Evolutionary conservation across 2,113 vertebrate species (phyloP), one percentile per base, ranked within the genome.

Genomic region (Chloroceryle aenea): DNA sequence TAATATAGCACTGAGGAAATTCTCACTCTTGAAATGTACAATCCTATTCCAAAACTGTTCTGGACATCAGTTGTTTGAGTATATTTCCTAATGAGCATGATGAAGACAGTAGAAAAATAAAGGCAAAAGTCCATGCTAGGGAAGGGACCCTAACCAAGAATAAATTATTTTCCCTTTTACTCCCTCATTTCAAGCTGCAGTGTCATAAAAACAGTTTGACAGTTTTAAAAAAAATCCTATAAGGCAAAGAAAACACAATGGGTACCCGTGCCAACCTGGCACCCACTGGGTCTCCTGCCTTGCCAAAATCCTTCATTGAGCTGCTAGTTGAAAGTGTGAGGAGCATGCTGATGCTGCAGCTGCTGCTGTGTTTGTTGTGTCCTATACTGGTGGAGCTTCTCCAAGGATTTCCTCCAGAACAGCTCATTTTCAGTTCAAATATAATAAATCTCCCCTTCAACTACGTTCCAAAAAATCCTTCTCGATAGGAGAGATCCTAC

Each of bases 281-380:
- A 82, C 56, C 67, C 87, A 48, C 79, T 78, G 89, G 12, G 85
- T 77, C 67, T 62, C 81, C 83, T 48, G 43, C 53, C 74, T 89
- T 88, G 90, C 96, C 96, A 96, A 95, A 94, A 95, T 50, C 73
- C 81, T 96, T 96, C 95, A 78, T 87, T 95, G 95, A 95, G 85
- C 95, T 93, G 77, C 85, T 89, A 73, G 92, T 38, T 55, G 29
- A 68, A 90, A 79, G 80, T 83, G 75, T 92, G 95, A 94, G 94
- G 62, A 88, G 64, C 96, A 93, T 93, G 96, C 91, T 94, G 97
- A 85, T 95, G 78, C 69, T 40, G 50, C 73, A 55, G 88, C 66
- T 96, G 89, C 82, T 86, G 55, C 45, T 68, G 36, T 77, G 81
- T 88, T 93, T 93, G 59, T 63, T 74, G 30, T 38, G 61, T 42